Conservation (phyloP, 1,140 invertebrate genomes). For the Helicorthomorpha holstii region DNA sequence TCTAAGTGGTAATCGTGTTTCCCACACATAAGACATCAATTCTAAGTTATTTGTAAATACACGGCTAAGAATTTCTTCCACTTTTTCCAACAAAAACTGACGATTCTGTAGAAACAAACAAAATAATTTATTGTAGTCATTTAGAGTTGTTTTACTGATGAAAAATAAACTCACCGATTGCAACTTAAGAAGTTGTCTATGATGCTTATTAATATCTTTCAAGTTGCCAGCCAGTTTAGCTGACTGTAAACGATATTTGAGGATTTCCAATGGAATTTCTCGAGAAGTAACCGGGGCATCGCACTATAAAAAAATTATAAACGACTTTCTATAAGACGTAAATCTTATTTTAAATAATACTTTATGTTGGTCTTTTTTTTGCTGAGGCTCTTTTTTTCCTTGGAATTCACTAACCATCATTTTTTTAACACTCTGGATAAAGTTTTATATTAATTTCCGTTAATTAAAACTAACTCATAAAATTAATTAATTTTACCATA, state of each 20-base stretch:
- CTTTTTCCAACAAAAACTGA: slow-evolving; percentile 11
- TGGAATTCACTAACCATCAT: slow-evolving; percentile 27
- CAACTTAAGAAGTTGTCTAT: too few relatives aligned
- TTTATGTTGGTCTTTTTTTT: slow-evolving; percentile 3
- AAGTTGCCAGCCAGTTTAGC: too few relatives aligned
- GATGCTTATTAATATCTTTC: too few relatives aligned
- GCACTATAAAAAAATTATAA: slow-evolving; percentile 13
- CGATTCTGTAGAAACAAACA: slow-evolving; percentile 18
- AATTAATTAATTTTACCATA: too few relatives aligned
- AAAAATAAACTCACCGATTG: too few relatives aligned
- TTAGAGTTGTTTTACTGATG: too few relatives aligned
- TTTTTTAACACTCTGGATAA: slow-evolving; percentile 19
- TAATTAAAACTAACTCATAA: too few relatives aligned
- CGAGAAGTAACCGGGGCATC: slow-evolving; percentile 25
- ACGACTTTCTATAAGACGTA: too few relatives aligned
- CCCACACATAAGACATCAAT: too few relatives aligned
- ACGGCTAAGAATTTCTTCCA: slow-evolving; percentile 16
- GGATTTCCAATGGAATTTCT: slow-evolving; percentile 25
- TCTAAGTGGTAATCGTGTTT: slow-evolving; percentile 11
- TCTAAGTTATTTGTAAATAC: too few relatives aligned
- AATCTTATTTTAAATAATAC: background rate
- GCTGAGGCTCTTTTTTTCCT: slow-evolving; percentile 15
- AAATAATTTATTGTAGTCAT: too few relatives aligned
- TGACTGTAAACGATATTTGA: slow-evolving; percentile 17
- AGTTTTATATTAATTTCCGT: slow-evolving; percentile 1